phyloP scores from a whole-genome alignment of 2,888 invertebrate genomes.

The Drosophila testacea region DNA sequence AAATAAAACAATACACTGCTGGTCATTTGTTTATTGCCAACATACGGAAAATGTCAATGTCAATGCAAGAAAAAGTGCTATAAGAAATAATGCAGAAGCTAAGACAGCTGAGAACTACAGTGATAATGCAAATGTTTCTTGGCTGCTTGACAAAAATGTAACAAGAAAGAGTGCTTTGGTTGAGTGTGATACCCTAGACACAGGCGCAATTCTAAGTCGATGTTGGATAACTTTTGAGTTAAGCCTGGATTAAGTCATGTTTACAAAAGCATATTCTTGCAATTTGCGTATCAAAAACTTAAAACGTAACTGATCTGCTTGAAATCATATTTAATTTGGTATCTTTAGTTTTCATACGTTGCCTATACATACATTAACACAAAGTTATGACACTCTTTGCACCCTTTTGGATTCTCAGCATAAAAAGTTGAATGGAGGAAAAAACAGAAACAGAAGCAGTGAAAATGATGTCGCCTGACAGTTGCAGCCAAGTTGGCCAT shows the following conservation, averaged over 20 bases:
- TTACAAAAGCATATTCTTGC: too few relatives aligned
- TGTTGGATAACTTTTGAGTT: too few relatives aligned
- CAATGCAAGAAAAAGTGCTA: constrained; percentile 23
- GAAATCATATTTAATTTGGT: too few relatives aligned
- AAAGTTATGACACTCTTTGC: background rate
- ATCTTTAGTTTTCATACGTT: too few relatives aligned
- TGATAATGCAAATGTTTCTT: constrained; percentile 12
- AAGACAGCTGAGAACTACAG: background rate
- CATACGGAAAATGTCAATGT: constrained; percentile 44
- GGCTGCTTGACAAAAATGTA: constrained; percentile 20
- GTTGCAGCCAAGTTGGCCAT: constrained; percentile 53
- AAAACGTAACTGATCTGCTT: too few relatives aligned
- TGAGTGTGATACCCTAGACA: background rate
- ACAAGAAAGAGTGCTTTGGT: background rate
- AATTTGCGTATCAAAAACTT: too few relatives aligned
- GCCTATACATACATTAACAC: background rate
- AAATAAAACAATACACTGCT: constrained; percentile 12
- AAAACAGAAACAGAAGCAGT: constrained; percentile 1
- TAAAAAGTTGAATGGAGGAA: constrained; percentile 3
- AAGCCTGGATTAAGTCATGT: too few relatives aligned
- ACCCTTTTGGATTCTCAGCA: background rate
- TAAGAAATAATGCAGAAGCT: constrained; percentile 14
- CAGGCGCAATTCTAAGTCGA: too few relatives aligned
- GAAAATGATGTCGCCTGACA: constrained; percentile 52
- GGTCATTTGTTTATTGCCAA: constrained; percentile 48